Conservation (phyloP, 2,113 vertebrate species). For the Ochotona curzoniae region DNA sequence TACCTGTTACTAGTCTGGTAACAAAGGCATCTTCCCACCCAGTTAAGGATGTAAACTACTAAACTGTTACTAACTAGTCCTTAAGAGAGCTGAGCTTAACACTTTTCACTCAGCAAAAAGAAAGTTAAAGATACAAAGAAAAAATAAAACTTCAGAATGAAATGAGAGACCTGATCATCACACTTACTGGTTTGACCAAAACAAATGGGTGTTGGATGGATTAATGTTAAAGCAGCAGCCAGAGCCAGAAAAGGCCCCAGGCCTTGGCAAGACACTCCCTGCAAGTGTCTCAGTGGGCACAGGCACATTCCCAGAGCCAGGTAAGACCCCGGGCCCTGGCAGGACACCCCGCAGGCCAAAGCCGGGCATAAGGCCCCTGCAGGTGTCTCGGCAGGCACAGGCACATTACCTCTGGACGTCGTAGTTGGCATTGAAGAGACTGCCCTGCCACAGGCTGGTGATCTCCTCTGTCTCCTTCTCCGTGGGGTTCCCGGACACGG, state of each 20-base stretch:
- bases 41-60: not conserved
- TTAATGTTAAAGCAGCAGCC: not conserved
- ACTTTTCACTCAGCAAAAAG: not conserved
- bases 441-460: slow-evolving; percentile 97
- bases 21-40: not conserved
- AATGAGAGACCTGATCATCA: not conserved
- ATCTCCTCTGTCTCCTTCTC: slow-evolving; percentile 98
- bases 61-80: not conserved
- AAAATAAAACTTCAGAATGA: not conserved
- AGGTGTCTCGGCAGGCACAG: no score
- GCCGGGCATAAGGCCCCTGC: no score
- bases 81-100: not conserved
- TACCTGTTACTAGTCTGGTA: no score
- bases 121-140: not conserved
- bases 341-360: no score
- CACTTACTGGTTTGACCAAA: not conserved
- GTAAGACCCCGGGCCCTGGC: no score
- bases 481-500: slow-evolving; percentile 92
- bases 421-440: slow-evolving; percentile 98
- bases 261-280: no score
- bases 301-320: no score
- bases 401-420: slow-evolving; percentile 93
- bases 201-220: not conserved
- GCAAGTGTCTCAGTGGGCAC: no score
- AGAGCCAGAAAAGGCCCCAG: not conserved